Percentiles rank a stretch among this genome's conserved stretches.
Conservation (phyloP, 2,888 invertebrate genomes). For the Sepioteuthis lessoniana region DNA sequence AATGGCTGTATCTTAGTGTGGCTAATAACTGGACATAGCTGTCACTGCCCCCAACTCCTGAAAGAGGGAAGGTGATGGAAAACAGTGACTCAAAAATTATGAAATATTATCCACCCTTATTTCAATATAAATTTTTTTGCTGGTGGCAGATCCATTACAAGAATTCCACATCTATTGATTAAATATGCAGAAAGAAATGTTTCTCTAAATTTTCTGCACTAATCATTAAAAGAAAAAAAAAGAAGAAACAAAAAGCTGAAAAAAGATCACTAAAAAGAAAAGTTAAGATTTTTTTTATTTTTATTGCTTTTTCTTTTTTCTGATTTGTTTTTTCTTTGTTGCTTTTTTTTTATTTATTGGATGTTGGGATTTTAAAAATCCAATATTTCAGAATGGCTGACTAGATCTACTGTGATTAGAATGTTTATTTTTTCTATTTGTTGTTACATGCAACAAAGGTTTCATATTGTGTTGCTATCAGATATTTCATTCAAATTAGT, state of each 20-base stretch:
- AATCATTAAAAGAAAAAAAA: not conserved
- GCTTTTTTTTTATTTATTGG: not conserved
- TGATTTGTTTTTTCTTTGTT: not conserved
- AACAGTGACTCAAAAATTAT: not conserved
- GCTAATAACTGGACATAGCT: not conserved
- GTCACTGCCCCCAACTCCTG: not conserved
- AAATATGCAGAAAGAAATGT: not conserved
- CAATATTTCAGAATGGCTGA: not conserved
- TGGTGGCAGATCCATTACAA: slow-evolving; percentile 15
- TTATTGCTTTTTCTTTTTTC: not conserved
- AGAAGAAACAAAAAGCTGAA: not conserved
- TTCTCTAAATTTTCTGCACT: not conserved
- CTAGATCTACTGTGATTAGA: not conserved
- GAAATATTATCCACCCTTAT: not conserved
- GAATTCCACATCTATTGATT: not conserved
- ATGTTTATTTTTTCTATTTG: not conserved
- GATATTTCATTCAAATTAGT: not conserved
- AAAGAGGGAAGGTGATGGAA: not conserved
- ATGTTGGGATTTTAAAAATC: not conserved
- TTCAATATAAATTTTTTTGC: not conserved
- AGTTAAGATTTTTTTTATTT: not conserved
- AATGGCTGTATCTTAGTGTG: not conserved
- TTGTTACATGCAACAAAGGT: not conserved
- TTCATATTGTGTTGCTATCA: too few species aligned
- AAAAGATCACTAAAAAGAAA: not conserved